Evolutionary conservation across 2,797 vertebrate genomes (phyloP).

Genomic region (Neosalanx taihuensis): DNA sequence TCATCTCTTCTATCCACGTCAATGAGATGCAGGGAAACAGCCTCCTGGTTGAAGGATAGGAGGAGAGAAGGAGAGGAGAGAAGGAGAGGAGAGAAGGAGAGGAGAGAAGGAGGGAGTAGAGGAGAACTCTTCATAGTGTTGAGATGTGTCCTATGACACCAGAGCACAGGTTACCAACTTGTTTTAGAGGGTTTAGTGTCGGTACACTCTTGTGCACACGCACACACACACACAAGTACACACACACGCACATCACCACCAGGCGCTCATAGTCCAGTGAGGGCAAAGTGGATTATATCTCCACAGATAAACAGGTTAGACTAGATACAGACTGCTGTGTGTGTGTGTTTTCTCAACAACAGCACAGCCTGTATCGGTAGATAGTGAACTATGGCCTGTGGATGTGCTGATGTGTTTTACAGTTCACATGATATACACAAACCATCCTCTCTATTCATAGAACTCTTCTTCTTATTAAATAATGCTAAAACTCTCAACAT

Average conservation of each 20-base stretch:
- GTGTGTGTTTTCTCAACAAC: neutral
- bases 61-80: neutral
- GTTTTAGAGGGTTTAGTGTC: too few relatives aligned
- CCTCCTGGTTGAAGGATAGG: neutral
- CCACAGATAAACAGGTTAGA: neutral
- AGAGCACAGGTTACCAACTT: too few relatives aligned
- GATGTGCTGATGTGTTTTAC: too few relatives aligned
- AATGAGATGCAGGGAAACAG: neutral
- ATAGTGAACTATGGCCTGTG: neutral
- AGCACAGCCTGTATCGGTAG: neutral
- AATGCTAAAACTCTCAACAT: neutral
- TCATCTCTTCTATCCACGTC: neutral
- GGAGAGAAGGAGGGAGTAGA: neutral
- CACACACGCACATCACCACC: neutral
- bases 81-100: too few relatives aligned
- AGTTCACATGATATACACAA: neutral
- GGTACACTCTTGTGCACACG: neutral
- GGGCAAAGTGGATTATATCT: neutral
- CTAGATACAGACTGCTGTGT: neutral
- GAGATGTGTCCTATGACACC: neutral
- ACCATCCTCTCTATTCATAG: neutral
- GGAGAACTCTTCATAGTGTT: neutral
- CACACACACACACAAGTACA: too few relatives aligned
- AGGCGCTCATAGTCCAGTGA: neutral
- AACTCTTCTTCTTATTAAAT: neutral